A percentile compares a stretch with the other conserved stretches of the same genome.
These are phyloP conservation scores for Gambusia affinis DNA, from an alignment of 2,113 vertebrate species.

Conservation along the genomic window DNA sequence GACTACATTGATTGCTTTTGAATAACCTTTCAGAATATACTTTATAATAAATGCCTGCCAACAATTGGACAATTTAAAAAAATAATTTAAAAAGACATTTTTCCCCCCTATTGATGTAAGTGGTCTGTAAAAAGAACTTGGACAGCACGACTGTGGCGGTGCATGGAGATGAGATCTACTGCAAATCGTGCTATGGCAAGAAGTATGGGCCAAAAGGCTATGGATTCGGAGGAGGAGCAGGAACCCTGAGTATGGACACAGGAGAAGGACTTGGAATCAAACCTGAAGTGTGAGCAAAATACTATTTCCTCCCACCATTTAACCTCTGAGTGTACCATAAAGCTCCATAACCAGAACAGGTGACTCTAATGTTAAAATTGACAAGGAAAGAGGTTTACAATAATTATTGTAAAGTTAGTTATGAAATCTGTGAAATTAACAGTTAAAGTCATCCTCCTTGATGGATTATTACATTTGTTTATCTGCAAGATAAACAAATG, in stretches of 20 bases:
- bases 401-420: too few relatives aligned
- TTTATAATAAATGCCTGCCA: neutral
- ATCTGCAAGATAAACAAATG: neutral
- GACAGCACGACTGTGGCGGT: slow-evolving; percentile 96
- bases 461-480: neutral
- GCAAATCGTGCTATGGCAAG: slow-evolving; percentile 96
- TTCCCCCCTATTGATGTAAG: slow-evolving; percentile 59
- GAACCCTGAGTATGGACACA: slow-evolving; percentile 91
- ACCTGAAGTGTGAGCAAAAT: slow-evolving; percentile 84
- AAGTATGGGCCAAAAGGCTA: slow-evolving; percentile 98
- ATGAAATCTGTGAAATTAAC: neutral
- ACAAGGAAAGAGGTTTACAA: neutral
- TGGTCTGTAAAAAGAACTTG: slow-evolving; percentile 95
- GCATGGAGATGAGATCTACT: slow-evolving; percentile 94
- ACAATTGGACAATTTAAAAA: neutral
- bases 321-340: neutral
- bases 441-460: neutral
- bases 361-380: neutral
- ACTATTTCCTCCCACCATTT: neutral
- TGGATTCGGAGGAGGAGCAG: slow-evolving; percentile 90
- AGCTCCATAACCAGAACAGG: neutral
- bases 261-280: slow-evolving; percentile 90
- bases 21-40: neutral
- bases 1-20: neutral
- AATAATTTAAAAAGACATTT: neutral